A percentile compares a stretch with the other conserved stretches of the same genome.
Evolutionary conservation across 1,140 invertebrate species (phyloP).

Genomic region (Drosophila novamexicana): DNA sequence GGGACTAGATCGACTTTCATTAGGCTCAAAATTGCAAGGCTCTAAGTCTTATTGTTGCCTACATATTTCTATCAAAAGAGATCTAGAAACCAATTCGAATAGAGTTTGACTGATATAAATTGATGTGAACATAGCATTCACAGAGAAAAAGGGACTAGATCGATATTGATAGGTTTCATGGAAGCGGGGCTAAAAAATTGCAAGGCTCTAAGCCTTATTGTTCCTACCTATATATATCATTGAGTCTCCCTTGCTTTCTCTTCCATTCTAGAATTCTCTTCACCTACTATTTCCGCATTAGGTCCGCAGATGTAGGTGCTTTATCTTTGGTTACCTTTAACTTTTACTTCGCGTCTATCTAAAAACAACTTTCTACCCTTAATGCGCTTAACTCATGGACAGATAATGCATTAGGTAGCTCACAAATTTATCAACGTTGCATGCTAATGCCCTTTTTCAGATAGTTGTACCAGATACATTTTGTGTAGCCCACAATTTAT

Average conservation of each 20-base stretch:
- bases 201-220: too few species aligned
- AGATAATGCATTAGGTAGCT: slow-evolving; percentile 17
- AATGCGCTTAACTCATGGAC: slow-evolving; percentile 21
- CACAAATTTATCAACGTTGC: slow-evolving; percentile 27
- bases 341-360: background rate
- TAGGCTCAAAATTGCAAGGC: too few species aligned
- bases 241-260: too few species aligned
- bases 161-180: too few species aligned
- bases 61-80: too few species aligned
- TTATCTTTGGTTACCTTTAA: background rate
- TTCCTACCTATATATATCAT: too few species aligned
- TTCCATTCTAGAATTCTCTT: background rate
- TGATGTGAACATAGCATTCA: too few species aligned
- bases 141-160: too few species aligned
- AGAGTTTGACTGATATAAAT: background rate
- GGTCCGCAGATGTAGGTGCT: too few species aligned
- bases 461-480: slow-evolving; percentile 11
- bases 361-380: slow-evolving; percentile 34
- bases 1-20: too few species aligned
- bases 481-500: slow-evolving; percentile 57
- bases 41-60: too few species aligned
- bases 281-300: background rate
- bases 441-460: slow-evolving; percentile 55
- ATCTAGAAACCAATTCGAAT: background rate
- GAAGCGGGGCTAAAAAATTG: too few species aligned